A percentile compares a stretch with the other conserved stretches of the same genome.
These are phyloP conservation scores for Eidolon dupreanum DNA, from an alignment of 2,797 vertebrate species.

Conservation along the genomic window DNA sequence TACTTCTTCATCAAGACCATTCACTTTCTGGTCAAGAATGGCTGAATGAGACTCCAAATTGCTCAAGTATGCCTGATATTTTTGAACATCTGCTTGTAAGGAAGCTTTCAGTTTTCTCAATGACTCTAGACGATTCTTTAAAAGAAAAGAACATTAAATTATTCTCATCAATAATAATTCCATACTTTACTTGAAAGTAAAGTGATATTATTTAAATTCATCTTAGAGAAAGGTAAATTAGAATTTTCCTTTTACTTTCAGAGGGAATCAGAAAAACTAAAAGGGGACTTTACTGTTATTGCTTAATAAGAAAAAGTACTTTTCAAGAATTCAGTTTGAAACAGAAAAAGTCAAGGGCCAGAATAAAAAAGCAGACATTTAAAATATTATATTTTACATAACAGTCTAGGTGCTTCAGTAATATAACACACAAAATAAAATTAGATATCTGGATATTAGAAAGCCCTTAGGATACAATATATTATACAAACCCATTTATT, in stretches of 20 bases:
- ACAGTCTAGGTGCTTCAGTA: neutral
- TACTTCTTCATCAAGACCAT: slow-evolving; percentile 89
- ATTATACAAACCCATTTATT: neutral
- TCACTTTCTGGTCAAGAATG: slow-evolving; percentile 88
- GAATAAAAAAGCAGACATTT: slow-evolving; percentile 40
- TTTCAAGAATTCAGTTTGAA: slow-evolving; percentile 29
- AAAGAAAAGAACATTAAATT: slow-evolving; percentile 57
- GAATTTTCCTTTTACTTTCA: slow-evolving; percentile 21
- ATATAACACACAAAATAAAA: slow-evolving; percentile 28
- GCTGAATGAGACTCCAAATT: slow-evolving; percentile 90
- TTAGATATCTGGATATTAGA: neutral
- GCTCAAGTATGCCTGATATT: slow-evolving; percentile 90
- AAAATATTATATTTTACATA: slow-evolving; percentile 42
- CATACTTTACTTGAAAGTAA: slow-evolving; percentile 45
- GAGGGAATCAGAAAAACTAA: slow-evolving; percentile 2
- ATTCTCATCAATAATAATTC: slow-evolving; percentile 52
- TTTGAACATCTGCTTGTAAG: slow-evolving; percentile 93
- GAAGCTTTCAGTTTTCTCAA: slow-evolving; percentile 89
- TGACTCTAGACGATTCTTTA: slow-evolving; percentile 93
- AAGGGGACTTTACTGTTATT: neutral
- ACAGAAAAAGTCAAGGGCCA: neutral
- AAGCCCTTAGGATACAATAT: neutral
- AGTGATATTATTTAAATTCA: slow-evolving; percentile 42
- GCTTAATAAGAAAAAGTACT: neutral
- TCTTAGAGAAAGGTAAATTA: slow-evolving; percentile 45